Conservation (phyloP, 2,797 vertebrate genomes). For the Vespertilio murinus region DNA sequence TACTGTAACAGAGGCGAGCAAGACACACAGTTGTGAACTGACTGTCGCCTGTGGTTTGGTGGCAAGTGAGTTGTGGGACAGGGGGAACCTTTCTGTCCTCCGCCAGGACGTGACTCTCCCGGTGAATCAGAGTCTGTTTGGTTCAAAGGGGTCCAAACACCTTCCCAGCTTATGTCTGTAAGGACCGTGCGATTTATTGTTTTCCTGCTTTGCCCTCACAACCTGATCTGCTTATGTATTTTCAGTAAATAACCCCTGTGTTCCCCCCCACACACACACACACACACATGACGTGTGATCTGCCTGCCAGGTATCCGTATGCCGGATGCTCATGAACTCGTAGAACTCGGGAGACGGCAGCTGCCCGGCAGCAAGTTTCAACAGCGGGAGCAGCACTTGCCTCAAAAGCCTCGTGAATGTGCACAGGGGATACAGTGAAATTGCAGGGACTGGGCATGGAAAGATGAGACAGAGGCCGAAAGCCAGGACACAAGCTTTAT, state of each 20-base stretch:
- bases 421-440: slow-evolving; percentile 71
- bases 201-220: slow-evolving; percentile 50
- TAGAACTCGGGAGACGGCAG: background rate
- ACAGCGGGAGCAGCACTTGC: slow-evolving; percentile 65
- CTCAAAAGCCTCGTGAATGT: slow-evolving; percentile 59
- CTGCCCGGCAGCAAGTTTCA: slow-evolving; percentile 60
- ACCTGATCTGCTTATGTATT: slow-evolving; percentile 62
- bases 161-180: slow-evolving; percentile 23
- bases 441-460: slow-evolving; percentile 37
- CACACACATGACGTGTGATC: slow-evolving; percentile 68
- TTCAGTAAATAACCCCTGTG: slow-evolving; percentile 54
- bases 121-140: background rate
- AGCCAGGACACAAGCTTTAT: too few species aligned
- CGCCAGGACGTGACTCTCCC: background rate
- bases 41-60: background rate
- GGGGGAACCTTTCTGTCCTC: background rate
- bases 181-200: slow-evolving; percentile 22
- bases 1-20: background rate
- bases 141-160: background rate
- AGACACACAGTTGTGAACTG: background rate
- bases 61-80: background rate
- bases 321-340: background rate
- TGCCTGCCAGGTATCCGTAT: slow-evolving; percentile 56
- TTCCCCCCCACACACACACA: accelerated
- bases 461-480: too few species aligned